Evolutionary conservation across 2,888 invertebrate genomes (phyloP).

Genomic region (Gymnocheta viridis): DNA sequence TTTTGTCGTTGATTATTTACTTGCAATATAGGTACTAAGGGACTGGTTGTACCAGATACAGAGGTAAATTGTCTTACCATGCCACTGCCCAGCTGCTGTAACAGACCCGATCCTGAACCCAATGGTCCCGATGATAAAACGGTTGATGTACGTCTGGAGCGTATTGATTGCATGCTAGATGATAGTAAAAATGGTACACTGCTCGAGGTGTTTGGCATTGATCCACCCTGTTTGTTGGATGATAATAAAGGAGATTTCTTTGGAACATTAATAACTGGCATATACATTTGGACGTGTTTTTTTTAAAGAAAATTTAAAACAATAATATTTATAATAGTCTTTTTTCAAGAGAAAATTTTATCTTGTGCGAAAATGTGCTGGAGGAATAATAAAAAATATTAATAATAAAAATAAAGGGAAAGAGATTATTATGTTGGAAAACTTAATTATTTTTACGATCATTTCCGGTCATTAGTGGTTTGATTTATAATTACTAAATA

Average conservation of each 20-base stretch:
- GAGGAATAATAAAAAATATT: background rate
- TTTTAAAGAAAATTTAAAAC: background rate
- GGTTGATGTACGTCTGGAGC: slow-evolving; percentile 89
- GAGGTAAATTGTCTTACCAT: slow-evolving; percentile 93
- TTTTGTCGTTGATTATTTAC: slow-evolving; percentile 84
- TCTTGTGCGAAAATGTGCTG: slow-evolving; percentile 68
- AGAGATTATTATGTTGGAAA: slow-evolving; percentile 22
- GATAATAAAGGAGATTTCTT: slow-evolving; percentile 83
- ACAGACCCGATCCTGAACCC: slow-evolving; percentile 88
- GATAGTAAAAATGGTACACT: slow-evolving; percentile 93
- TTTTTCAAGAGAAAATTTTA: slow-evolving; percentile 49
- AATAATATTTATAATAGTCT: slow-evolving; percentile 10
- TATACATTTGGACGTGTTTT: background rate
- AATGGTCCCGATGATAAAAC: slow-evolving; percentile 85
- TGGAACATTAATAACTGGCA: slow-evolving; percentile 78
- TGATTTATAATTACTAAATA: too few relatives aligned
- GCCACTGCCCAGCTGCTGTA: slow-evolving; percentile 95
- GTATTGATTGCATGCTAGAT: slow-evolving; percentile 89
- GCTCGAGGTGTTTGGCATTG: slow-evolving; percentile 94
- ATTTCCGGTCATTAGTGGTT: too few relatives aligned
- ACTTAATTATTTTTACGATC: too few relatives aligned
- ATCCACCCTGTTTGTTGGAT: slow-evolving; percentile 88
- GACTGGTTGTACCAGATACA: slow-evolving; percentile 86
- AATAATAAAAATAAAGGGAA: background rate
- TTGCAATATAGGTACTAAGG: slow-evolving; percentile 83